A percentile compares a stretch with the other conserved stretches of the same genome.
Conservation (phyloP, 2,113 vertebrate genomes). For the Scomber colias region DNA sequence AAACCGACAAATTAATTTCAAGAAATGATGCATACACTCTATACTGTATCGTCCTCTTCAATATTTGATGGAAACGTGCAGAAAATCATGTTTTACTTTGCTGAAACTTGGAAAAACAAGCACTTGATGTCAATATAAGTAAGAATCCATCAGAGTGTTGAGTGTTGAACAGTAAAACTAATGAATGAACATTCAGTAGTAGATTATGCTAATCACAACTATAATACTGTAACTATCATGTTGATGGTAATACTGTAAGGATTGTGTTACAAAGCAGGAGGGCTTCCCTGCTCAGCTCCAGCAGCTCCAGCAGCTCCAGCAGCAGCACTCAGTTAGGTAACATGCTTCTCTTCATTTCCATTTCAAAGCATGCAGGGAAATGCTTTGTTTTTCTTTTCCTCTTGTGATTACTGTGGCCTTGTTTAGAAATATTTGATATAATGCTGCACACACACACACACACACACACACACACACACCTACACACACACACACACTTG, state of each 20-base stretch:
- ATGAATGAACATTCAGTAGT: neutral
- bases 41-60: no score
- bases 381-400: slow-evolving; percentile 3
- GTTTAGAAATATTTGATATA: neutral
- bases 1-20: no score
- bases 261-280: no score
- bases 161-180: no score
- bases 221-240: neutral
- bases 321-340: neutral
- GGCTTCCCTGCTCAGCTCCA: neutral
- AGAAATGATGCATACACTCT: no score
- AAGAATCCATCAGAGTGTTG: no score
- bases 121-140: no score
- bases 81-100: no score
- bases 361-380: slow-evolving; percentile 23
- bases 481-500: no score
- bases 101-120: no score
- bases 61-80: no score
- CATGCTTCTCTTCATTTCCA: slow-evolving; percentile 7
- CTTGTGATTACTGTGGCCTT: neutral
- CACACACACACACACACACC: no score
- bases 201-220: neutral
- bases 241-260: neutral
- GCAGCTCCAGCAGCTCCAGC: neutral
- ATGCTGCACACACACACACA: neutral